Base-by-base conservation (phyloP, 2,113 vertebrate genomes). In the Phocoena sinus region DNA sequence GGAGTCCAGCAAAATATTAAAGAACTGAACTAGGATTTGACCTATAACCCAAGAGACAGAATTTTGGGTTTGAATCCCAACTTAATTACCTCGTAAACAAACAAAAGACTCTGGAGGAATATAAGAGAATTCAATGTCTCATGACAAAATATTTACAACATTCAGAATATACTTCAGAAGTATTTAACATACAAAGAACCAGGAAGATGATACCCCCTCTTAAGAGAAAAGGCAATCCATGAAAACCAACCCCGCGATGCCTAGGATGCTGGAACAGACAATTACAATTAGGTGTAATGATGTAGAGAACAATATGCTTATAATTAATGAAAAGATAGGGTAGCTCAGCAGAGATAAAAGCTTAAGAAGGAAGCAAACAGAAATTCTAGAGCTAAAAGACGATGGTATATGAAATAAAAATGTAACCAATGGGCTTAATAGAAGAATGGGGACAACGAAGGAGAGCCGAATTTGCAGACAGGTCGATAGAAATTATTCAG, bases 1-100 rank as follows among this genome's bases (percentile, higher is more conserved):
- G 38, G 84, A 97, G 38, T 65, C 21, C 21, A 70, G 23, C 15
- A 82, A 89, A 96, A 89, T 79, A 58, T 36, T 65, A 90, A 92
- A 92, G 63, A 44, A 71, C 10, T 50, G 12, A 93, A 71, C 25
- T 65, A 31, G 23, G 10, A 82, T 86, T 89, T 94, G 47, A 95
- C 58, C 23, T 84, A 13, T 7, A 92, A 23, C 77, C 10, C 38
- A 89, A 91, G 21, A 88, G 65, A 88, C 15, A 70, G 20, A 38
- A 62, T 23, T 92, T 92, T 83, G 58, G 68, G 47, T 15, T 85
- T 86, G n/a, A 93, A 26, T 91, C 74, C 87, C 33, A 67, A 73
- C 70, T 74, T 92, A 81, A 89, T 86, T 97, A 58, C 47, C 33
- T 93, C 8, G 56, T 86, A 86, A 94, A 94, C 71, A 20, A 95